Evolutionary conservation across 2,797 vertebrate species (phyloP).

Genomic region (Valencia hispanica): DNA sequence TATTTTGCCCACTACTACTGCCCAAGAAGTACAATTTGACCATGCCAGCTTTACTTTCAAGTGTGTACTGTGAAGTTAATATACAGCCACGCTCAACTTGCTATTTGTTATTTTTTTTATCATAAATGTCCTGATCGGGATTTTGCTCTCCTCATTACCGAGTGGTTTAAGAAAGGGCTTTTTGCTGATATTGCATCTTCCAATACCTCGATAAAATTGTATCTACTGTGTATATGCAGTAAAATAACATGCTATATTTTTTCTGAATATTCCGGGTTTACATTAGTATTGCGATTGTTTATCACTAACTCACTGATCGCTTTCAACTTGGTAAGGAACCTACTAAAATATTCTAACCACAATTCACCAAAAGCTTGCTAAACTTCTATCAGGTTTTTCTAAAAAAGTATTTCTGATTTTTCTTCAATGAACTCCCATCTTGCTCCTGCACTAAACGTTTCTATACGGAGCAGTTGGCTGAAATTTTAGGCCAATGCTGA

Average conservation of each 20-base stretch:
- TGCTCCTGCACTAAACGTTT: neutral
- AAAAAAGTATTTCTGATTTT: neutral
- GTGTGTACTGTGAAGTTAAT: neutral
- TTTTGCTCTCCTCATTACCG: neutral
- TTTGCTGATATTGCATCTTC: neutral
- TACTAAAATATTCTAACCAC: neutral
- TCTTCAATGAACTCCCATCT: neutral
- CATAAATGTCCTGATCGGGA: neutral
- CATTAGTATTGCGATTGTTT: neutral
- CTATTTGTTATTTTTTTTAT: neutral
- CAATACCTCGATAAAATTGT: neutral
- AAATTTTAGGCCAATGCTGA: neutral
- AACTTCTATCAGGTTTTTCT: too few relatives aligned
- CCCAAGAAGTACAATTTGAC: too few relatives aligned
- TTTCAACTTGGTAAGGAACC: neutral
- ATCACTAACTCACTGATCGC: neutral
- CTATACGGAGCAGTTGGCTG: too few relatives aligned
- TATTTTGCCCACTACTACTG: too few relatives aligned
- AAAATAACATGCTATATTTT: neutral
- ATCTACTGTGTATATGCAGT: neutral
- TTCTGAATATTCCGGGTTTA: neutral
- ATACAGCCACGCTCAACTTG: neutral
- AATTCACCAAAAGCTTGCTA: neutral
- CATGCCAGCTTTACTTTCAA: neutral
- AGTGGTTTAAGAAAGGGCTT: neutral